Percentiles rank a stretch among this genome's conserved stretches.
Conservation (phyloP, 2,797 vertebrate species). For the Psittacula derbiana region DNA sequence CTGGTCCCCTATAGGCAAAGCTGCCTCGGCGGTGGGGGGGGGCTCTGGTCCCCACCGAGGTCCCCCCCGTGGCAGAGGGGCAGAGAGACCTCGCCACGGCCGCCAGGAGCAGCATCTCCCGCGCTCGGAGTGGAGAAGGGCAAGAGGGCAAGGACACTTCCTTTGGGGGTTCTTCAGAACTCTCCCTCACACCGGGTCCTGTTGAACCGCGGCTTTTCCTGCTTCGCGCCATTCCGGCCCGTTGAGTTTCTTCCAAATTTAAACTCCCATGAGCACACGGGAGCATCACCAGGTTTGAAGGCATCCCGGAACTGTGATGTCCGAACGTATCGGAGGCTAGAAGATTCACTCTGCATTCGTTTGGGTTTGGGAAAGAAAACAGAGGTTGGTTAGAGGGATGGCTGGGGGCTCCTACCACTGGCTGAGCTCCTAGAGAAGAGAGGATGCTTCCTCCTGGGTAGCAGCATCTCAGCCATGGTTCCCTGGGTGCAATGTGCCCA, state of each 20-base stretch:
- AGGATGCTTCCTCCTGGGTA: background rate
- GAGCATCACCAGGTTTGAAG: background rate
- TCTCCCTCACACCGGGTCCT: background rate
- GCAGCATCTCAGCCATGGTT: background rate
- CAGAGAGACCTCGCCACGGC: background rate
- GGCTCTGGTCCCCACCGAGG: background rate
- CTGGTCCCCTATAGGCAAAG: background rate
- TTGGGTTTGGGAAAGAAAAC: background rate
- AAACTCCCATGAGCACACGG: fast-evolving
- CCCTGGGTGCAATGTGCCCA: background rate
- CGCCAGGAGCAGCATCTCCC: background rate
- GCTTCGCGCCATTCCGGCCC: background rate
- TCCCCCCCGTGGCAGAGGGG: background rate
- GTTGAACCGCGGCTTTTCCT: fast-evolving
- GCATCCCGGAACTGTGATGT: background rate
- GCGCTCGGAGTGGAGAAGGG: background rate
- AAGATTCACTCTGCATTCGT: background rate
- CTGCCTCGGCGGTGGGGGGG: background rate
- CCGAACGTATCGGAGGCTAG: background rate
- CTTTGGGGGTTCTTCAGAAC: background rate
- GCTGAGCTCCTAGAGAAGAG: background rate
- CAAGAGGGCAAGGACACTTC: background rate
- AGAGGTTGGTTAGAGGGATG: background rate
- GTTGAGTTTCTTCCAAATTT: fast-evolving
- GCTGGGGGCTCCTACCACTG: background rate